Evolutionary conservation across 2,113 vertebrate genomes (phyloP), one percentile per base, ranked within the genome.

Genomic region (Polyodon spathula): DNA sequence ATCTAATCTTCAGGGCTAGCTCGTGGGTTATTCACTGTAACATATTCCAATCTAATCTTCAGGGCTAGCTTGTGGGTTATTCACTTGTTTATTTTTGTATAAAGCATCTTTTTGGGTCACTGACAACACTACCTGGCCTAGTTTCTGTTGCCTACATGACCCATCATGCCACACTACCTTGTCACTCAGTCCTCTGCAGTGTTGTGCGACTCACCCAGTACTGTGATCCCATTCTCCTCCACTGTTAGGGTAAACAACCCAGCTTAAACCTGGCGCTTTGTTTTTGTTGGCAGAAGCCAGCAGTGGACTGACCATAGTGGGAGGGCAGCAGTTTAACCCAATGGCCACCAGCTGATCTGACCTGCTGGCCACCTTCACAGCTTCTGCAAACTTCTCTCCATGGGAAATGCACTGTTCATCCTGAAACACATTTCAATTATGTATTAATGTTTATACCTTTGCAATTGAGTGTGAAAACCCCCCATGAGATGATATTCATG

Each of bases 221-320:
- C 67, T 40, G 1, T 40, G 11, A 69, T 83, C 66, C 87, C 88
- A 90, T 11, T 63, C 71, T 54, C 87, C 86, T 37, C 87, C 86
- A 40, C 83, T 89, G 71, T 91, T 89, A 4, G 89, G 89, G 63
- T 91, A 91, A 16, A 81, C 84, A 68, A 91, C 81, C 86, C 84
- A 90, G 72, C 68, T 69, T 54, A 68, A 54, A 54, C 78, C 70
- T 9, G 75, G 67, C 38, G 58, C 61, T 56, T 58, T 71, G 41
- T 72, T 70, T 0, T 69, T 66, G 54, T 60, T 43, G 4, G 74
- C 79, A 8, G 81, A 84, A 27, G 76, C 64, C 55, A 90, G 75
- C 41, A 90, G 72, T 0, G 82, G 78, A 65, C 76, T 77, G 55
- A 89, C 76, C 61, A 86, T 12, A 3, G 39, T 17, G 27, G 89